Percentiles rank a stretch among this genome's conserved stretches.
Conservation (phyloP, 2,888 invertebrate species). For the Lordiphosa fenestrarum region DNA sequence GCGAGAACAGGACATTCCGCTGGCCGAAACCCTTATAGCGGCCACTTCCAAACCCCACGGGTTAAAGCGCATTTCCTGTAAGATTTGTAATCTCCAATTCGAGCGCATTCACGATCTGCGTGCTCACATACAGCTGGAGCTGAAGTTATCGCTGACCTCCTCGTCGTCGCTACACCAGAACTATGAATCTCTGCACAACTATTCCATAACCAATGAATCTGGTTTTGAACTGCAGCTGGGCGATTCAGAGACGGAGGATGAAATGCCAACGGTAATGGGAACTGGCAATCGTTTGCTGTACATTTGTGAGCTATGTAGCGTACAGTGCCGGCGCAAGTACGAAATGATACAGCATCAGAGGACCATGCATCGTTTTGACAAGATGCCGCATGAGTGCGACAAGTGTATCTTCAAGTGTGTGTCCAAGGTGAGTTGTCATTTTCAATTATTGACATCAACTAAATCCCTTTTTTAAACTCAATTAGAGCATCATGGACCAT, state of each 20-base stretch:
- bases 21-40: constrained; percentile 65
- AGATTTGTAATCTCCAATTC: constrained; percentile 68
- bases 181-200: constrained; percentile 60
- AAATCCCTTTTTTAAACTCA: constrained; percentile 21
- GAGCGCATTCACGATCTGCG: constrained; percentile 60
- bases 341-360: constrained; percentile 77
- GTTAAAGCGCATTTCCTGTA: constrained; percentile 67
- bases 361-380: constrained; percentile 79
- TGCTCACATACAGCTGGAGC: constrained; percentile 64
- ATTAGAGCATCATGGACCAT: constrained; percentile 81
- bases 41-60: constrained; percentile 74
- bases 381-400: constrained; percentile 82
- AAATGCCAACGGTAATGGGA: constrained; percentile 28
- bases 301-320: constrained; percentile 72
- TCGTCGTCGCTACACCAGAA: constrained; percentile 43
- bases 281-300: constrained; percentile 42
- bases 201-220: constrained; percentile 76
- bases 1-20: constrained; percentile 55
- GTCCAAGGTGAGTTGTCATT: constrained; percentile 60
- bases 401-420: constrained; percentile 83
- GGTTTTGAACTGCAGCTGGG: constrained; percentile 78
- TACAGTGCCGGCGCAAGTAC: constrained; percentile 74
- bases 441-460: too few relatives aligned
- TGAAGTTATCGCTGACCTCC: constrained; percentile 40
- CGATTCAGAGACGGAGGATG: constrained; percentile 80